A percentile compares a stretch with the other conserved stretches of the same genome.
Conservation (phyloP, 1,140 invertebrate species). For the Zaprionus gabonicus region DNA sequence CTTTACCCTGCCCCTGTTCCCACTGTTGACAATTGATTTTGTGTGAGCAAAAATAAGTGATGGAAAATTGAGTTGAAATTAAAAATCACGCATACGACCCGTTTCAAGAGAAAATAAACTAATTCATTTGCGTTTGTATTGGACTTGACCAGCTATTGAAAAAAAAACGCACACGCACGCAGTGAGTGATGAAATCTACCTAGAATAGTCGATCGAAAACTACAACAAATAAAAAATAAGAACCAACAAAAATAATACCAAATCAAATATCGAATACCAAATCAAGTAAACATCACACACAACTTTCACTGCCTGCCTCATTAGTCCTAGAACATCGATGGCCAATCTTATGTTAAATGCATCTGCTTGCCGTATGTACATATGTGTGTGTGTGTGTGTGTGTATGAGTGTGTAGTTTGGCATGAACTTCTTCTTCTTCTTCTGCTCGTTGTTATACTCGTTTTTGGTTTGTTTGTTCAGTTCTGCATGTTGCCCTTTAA, state of each 20-base stretch:
- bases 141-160: conserved; percentile 69
- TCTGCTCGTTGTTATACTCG: conserved; percentile 5
- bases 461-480: conserved; percentile 41
- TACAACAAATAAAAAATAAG: conserved; percentile 25
- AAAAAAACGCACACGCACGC: conserved; percentile 75
- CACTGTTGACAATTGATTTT: conserved; percentile 23
- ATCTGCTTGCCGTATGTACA: conserved; percentile 33
- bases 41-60: conserved; percentile 34
- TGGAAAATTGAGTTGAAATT: conserved; percentile 29
- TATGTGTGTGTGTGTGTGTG: conserved; percentile 54
- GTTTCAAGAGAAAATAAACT: conserved; percentile 51
- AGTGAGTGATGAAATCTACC: conserved; percentile 61
- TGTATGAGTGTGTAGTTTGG: conserved; percentile 25
- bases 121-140: conserved; percentile 81
- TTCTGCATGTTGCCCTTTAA: conserved; percentile 68
- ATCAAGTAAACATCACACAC: conserved; percentile 57
- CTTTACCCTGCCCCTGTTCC: background rate
- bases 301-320: conserved; percentile 62
- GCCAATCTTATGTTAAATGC: conserved; percentile 37
- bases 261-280: conserved; percentile 35
- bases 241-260: conserved; percentile 37
- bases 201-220: conserved; percentile 39
- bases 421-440: conserved; percentile 19
- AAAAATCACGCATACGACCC: conserved; percentile 68
- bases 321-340: conserved; percentile 42